Evolutionary conservation across 2,888 invertebrate genomes (phyloP), one percentile per base, ranked within the genome.

Genomic region (Volucella inanis): DNA sequence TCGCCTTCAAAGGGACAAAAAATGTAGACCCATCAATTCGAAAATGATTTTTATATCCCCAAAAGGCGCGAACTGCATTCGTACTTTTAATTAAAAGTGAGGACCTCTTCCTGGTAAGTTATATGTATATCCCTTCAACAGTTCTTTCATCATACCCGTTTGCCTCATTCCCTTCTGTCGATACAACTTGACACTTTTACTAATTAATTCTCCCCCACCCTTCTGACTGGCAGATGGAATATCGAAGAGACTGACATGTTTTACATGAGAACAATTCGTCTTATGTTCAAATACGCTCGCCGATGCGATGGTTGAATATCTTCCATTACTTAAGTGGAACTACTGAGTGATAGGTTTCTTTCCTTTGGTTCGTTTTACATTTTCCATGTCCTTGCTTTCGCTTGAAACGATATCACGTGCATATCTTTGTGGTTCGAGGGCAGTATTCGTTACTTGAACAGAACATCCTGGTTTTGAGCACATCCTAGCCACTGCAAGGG

Each of bases 171-270:
- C 0, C 12, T 15, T 11, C 45, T 39, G 45, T 8, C 18, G 54
- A 77, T 68, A 77, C 61, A 64, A 50, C 9, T 50, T 78, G 52
- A 62, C 78, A 78, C 78, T 71, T 64, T 11, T 62, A 43, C 70
- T 78, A 78, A 78, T 78, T 78, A 70, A 71, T 78, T 57, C 55
- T n/a, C 50, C 49, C 12, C 15, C 38, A 22, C 57, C 52, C 31
- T 14, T 8, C 61, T 12, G 8, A 54, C 8, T 10, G 15, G 22
- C 54, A 45, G 12, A 1, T 39, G 54, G 31, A n/a, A 10, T 14
- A 47, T 38, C 57, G 61, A 47, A 14, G 39, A 6, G 8, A 8
- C 47, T 18, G 18, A 31, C 50, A n/a, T 15, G 22, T 41, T 57
- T 22, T 11, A 57, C 57, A 31, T 67, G 57, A 67, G 41, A 38